Base-by-base conservation (phyloP, 1,140 invertebrate species). In the Brachionus calyciflorus region DNA sequence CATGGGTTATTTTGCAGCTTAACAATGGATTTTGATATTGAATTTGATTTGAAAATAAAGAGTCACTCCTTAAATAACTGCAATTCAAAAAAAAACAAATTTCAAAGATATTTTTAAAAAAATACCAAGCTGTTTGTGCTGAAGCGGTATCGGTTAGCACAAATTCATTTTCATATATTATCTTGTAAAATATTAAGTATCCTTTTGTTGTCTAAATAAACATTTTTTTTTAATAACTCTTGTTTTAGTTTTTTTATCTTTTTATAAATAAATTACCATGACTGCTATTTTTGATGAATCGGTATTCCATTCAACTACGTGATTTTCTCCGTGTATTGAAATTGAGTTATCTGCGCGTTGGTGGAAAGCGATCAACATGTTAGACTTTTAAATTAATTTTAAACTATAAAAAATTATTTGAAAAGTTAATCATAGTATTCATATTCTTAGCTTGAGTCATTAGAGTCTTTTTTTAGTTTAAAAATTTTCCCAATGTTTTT, bases 301-400 rank as follows among this genome's bases (percentile, higher is more conserved):
- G 9, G 30, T 55, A 28, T 55, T 55, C 73, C 73, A 76, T 60
- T 76, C 73, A 33, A 55, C 51, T 9, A 28, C 24, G 48, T 55
- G 33, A 33, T 76, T 76, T 60, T 76, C 49, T 12, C 73, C 73
- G 40, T 76, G 73, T 19, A 76, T 55, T 41, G 73, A 55, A 0
- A 76, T 60, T 10, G 73, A 76, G 14, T 76, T 76, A 28, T 76
- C 51, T n/a, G 73, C 49, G 6, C 73, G 49, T 30, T 55, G 73
- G 14, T 55, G 51, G 41, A 73, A 73, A 12, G 69, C 69, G 6
- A 73, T 73, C 12, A 73, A 37, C 24, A 51, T 19, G 51, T 51
- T 73, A 5, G 46, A 51, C 69, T 73, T 70, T 2, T 41, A 41
- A 46, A 69, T 4, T 5, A 24, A 69, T 28, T 5, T 51, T 4